These are phyloP conservation scores for Sarcophaga peregrina DNA, from an alignment of 1,140 invertebrate genomes.

Conservation along the genomic window DNA sequence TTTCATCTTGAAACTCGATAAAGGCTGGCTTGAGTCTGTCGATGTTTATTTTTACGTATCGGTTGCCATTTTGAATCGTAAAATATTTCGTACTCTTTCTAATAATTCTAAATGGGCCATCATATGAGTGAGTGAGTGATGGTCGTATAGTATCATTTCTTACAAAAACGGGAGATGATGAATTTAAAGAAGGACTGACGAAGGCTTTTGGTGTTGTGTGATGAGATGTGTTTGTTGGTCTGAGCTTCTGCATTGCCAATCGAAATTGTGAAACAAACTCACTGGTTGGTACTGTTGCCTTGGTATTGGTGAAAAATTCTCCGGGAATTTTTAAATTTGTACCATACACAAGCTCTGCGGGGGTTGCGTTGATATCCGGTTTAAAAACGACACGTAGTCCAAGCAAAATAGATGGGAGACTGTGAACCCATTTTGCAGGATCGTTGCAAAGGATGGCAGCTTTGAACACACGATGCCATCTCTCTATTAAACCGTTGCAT, in stretches of 20 bases:
- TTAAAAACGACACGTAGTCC: neutral
- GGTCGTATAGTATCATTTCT: too few relatives aligned
- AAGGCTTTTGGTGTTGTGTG: neutral
- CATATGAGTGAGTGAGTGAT: neutral
- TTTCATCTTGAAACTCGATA: too few relatives aligned
- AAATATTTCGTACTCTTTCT: neutral
- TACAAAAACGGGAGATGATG: neutral
- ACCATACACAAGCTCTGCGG: neutral
- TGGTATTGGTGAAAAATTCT: too few relatives aligned
- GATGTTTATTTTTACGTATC: neutral
- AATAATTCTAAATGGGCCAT: neutral
- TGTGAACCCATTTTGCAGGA: constrained; percentile 44
- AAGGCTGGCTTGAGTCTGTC: neutral
- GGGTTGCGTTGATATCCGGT: neutral
- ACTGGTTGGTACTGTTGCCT: too few relatives aligned
- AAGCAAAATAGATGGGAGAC: neutral
- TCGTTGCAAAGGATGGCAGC: constrained; percentile 40
- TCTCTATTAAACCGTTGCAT: constrained; percentile 43
- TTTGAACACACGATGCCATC: constrained; percentile 35
- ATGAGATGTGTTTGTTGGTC: neutral
- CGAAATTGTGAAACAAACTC: neutral
- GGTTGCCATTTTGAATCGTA: neutral
- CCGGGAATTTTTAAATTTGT: neutral
- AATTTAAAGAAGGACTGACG: neutral
- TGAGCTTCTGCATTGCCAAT: neutral